A percentile compares a stretch with the other conserved stretches of the same genome.
phyloP scores from a whole-genome alignment of 2,888 invertebrate genomes.

The Philereme transversata region DNA sequence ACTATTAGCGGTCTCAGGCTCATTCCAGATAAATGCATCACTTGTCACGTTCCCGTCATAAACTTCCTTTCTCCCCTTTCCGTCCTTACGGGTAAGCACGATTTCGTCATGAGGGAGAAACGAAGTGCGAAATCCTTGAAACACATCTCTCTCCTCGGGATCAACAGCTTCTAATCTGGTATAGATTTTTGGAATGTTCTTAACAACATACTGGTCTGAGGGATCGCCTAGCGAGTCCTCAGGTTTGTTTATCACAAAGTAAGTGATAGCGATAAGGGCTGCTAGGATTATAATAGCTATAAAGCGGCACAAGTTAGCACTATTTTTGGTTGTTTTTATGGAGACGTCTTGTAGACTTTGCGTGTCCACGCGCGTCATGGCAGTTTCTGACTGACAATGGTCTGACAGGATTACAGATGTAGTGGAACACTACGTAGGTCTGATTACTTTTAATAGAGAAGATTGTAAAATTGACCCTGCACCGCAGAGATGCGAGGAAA shows the following conservation, averaged over 20 bases:
- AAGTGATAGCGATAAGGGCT: constrained; percentile 48
- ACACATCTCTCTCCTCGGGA: constrained; percentile 83
- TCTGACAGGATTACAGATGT: constrained; percentile 44
- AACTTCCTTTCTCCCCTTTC: constrained; percentile 45
- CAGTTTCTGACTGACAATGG: constrained; percentile 66
- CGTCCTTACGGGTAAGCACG: constrained; percentile 62
- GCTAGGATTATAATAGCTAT: constrained; percentile 50
- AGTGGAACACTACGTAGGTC: constrained; percentile 57
- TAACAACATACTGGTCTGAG: constrained; percentile 65
- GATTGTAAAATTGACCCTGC: constrained; percentile 68
- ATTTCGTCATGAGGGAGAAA: constrained; percentile 84
- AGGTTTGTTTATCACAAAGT: constrained; percentile 56
- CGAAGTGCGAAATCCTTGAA: constrained; percentile 86
- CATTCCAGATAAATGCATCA: constrained; percentile 62
- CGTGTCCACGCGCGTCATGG: constrained; percentile 75
- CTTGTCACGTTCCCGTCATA: constrained; percentile 60
- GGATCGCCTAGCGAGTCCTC: constrained; percentile 61
- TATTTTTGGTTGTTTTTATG: constrained; percentile 57
- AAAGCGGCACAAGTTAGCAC: constrained; percentile 61
- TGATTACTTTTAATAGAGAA: constrained; percentile 45
- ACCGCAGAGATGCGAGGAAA: constrained; percentile 42
- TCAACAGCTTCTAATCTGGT: constrained; percentile 68
- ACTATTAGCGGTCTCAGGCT: constrained; percentile 43
- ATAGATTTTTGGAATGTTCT: constrained; percentile 67
- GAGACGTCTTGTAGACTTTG: constrained; percentile 54